Evolutionary conservation across 92 coral and sea anemone genomes (phyloP).

Genomic region (Palythoa caribaeorum): DNA sequence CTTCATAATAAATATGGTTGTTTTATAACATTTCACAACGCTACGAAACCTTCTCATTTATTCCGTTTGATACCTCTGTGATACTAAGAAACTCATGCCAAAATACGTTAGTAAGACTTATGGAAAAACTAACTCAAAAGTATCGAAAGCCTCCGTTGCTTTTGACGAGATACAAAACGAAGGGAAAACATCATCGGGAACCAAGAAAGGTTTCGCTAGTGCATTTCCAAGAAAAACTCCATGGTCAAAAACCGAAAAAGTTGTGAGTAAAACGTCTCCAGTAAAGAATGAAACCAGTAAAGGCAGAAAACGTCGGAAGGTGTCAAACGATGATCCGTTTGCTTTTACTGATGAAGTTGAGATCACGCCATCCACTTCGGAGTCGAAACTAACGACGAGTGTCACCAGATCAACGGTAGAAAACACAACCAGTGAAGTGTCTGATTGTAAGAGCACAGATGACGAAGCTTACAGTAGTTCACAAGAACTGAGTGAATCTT

Average conservation of each 20-base stretch:
- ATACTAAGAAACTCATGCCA: conserved; percentile 78
- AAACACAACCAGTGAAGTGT: conserved; percentile 41
- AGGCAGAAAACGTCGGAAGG: conserved; percentile 58
- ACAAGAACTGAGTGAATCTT: conserved; percentile 79
- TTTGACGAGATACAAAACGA: conserved; percentile 82
- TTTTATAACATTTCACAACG: neutral
- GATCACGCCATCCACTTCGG: conserved; percentile 53
- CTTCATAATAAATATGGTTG: neutral
- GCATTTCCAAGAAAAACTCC: conserved; percentile 72
- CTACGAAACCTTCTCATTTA: neutral
- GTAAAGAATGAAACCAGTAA: conserved; percentile 40
- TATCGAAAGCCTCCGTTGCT: conserved; percentile 66
- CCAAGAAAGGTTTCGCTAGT: conserved; percentile 51
- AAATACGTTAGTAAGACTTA: conserved; percentile 85
- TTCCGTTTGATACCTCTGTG: neutral
- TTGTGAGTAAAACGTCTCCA: conserved; percentile 57
- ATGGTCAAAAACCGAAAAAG: conserved; percentile 81
- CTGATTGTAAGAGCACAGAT: conserved; percentile 86
- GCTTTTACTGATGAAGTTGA: conserved; percentile 84
- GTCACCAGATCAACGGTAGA: conserved; percentile 37
- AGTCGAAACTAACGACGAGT: neutral
- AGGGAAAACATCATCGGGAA: conserved; percentile 27
- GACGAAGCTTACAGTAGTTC: conserved; percentile 98
- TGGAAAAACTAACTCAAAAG: conserved; percentile 70
- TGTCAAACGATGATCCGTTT: conserved; percentile 87